Base-by-base conservation (phyloP, 1,140 invertebrate genomes). In the Dreissena polymorpha region DNA sequence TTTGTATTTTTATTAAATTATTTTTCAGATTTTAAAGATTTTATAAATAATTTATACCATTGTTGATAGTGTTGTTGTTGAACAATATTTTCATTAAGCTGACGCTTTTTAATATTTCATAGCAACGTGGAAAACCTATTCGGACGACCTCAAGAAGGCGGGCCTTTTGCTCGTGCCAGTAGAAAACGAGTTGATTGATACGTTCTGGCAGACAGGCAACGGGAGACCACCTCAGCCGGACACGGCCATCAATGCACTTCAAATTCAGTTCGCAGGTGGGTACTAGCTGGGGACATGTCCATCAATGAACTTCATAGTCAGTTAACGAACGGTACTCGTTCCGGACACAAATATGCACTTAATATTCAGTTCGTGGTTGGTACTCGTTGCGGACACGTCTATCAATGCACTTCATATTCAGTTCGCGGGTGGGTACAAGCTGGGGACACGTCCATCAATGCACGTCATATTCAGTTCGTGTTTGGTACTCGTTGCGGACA, bases 201-300 rank as follows among this genome's bases (percentile, higher is more conserved):
- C 60, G 13, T 88, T 91, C 27, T 92, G 91, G 91, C 86, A 84
- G n/a, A 55, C 65, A 16, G 69, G 68, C 14, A 39, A 53, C 12
- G 85, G 73, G 60, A 84, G 89, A 29, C 91, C 91, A 0, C 29
- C 72, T 10, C 84, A 85, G 64, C 89, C 90, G 13, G 89, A 86
- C 50, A 84, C 81, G 14, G 25, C 81, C 21, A 89, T 92, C n/a
- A 89, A 88, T 65, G 86, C 85, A 10, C 82, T 90, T 16, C 84
- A 87, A 12, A 25, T 90, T 6, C 63, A 87, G 64, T 92, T 85
- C 86, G 83, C 91, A 65, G 91, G 90, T 92, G 84, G 2, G 57
- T 60, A 6, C 16, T 5, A 60, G 39, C 39, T 39, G 39, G 39
- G 39, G 2, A 39, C 39, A 39, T 8, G 39, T 8, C 39, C 8